A percentile compares a stretch with the other conserved stretches of the same genome.
Evolutionary conservation across 2,113 vertebrate species (phyloP).

Genomic region (Uria aalge): DNA sequence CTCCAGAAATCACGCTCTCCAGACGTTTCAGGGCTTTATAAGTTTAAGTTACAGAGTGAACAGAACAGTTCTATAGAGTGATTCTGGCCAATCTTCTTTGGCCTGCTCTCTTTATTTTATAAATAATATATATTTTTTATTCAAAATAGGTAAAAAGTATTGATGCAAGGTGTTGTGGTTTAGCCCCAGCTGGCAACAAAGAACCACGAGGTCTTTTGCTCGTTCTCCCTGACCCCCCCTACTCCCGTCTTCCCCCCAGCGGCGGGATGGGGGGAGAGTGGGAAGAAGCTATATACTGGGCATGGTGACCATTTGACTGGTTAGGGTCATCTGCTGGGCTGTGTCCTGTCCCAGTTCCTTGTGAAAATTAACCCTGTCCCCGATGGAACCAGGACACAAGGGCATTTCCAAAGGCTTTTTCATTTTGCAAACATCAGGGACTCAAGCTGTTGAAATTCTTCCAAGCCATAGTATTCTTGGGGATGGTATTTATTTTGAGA

Average conservation of each 20-base stretch:
- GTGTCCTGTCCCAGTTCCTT: neutral
- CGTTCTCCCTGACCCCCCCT: neutral
- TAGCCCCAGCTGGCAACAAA: neutral
- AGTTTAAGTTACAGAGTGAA: conserved; percentile 45
- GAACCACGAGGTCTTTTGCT: neutral
- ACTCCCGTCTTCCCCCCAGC: too few species aligned
- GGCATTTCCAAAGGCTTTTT: conserved; percentile 43
- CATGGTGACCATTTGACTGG: neutral
- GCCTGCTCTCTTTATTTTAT: conserved; percentile 53
- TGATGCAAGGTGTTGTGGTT: neutral
- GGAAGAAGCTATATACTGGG: neutral
- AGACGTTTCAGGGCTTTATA: conserved; percentile 42
- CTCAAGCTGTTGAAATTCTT: conserved; percentile 42
- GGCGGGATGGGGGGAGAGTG: neutral
- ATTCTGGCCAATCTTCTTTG: conserved; percentile 35
- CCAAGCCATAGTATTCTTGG: conserved; percentile 55
- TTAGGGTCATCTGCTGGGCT: neutral
- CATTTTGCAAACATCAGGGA: conserved; percentile 35
- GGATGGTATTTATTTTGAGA: conserved; percentile 24
- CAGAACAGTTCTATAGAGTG: conserved; percentile 33
- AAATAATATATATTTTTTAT: conserved; percentile 58
- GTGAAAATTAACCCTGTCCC: neutral
- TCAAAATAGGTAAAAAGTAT: conserved; percentile 5
- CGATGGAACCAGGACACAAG: neutral
- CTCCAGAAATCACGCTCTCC: conserved; percentile 34